A percentile compares a stretch with the other conserved stretches of the same genome.
phyloP scores from a whole-genome alignment of 1,140 invertebrate genomes.

The Drosophila trapezifrons region DNA sequence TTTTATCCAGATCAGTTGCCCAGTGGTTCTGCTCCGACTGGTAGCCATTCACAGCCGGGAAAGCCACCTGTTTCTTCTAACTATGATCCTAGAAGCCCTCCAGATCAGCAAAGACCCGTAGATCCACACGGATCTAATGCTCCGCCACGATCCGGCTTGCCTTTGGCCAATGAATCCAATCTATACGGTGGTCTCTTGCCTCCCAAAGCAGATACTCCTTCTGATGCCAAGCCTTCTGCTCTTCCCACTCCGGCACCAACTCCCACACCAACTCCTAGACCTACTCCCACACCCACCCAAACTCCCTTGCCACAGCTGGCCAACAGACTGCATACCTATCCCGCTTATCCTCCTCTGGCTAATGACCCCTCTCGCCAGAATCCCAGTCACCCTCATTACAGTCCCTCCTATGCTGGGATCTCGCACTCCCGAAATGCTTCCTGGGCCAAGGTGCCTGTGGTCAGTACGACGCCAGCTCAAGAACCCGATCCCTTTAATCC shows the following conservation, averaged over 20 bases:
- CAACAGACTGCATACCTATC: slow-evolving; percentile 50
- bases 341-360: slow-evolving; percentile 52
- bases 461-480: slow-evolving; percentile 14
- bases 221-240: not conserved
- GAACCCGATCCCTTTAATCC: slow-evolving; percentile 34
- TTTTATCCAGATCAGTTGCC: slow-evolving; percentile 36
- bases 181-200: slow-evolving; percentile 59
- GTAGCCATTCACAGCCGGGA: slow-evolving; percentile 1
- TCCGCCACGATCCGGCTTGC: not conserved
- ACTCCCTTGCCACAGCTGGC: slow-evolving; percentile 18
- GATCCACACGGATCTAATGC: not conserved
- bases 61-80: slow-evolving; percentile 13
- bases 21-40: slow-evolving; percentile 17
- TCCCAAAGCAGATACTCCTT: slow-evolving; percentile 6
- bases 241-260: not conserved
- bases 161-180: slow-evolving; percentile 52
- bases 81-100: not conserved
- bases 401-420: slow-evolving; percentile 72
- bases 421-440: slow-evolving; percentile 69
- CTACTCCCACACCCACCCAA: slow-evolving; percentile 3
- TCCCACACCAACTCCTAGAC: not conserved
- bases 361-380: slow-evolving; percentile 31
- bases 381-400: slow-evolving; percentile 68
- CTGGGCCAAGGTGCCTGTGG: slow-evolving; percentile 55
- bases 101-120: slow-evolving; percentile 2